These are phyloP conservation scores for Lepisosteus osseus DNA, from an alignment of 2,113 vertebrate genomes.

Conservation along the genomic window DNA sequence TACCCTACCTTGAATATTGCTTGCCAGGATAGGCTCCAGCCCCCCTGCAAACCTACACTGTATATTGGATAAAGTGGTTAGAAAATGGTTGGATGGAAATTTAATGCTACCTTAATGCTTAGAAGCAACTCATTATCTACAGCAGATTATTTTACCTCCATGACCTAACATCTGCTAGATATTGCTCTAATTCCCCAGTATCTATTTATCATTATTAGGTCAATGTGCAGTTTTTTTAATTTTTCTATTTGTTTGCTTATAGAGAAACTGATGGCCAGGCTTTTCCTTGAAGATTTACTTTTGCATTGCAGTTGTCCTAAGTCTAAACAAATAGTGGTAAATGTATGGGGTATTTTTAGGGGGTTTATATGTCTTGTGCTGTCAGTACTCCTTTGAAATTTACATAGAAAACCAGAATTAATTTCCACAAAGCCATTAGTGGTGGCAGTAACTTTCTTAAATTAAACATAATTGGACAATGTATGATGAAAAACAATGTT, in stretches of 20 bases:
- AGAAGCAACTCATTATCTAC: no score
- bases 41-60: no score
- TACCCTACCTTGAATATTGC: no score
- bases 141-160: no score
- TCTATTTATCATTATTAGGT: neutral
- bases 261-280: no score
- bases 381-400: neutral
- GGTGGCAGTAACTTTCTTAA: neutral
- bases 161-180: neutral
- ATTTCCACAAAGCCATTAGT: conserved; percentile 12
- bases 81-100: no score
- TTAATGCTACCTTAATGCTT: no score
- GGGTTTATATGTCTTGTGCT: neutral
- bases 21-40: no score
- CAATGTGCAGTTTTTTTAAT: no score
- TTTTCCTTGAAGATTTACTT: conserved; percentile 4
- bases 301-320: no score
- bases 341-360: neutral
- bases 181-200: conserved; percentile 4
- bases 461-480: conserved; percentile 6
- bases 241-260: no score
- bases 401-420: neutral
- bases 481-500: neutral
- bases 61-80: no score
- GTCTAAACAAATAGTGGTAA: neutral